Evolutionary conservation across 1,140 invertebrate species (phyloP), one percentile per base, ranked within the genome.

Genomic region (Lordiphosa collinella): DNA sequence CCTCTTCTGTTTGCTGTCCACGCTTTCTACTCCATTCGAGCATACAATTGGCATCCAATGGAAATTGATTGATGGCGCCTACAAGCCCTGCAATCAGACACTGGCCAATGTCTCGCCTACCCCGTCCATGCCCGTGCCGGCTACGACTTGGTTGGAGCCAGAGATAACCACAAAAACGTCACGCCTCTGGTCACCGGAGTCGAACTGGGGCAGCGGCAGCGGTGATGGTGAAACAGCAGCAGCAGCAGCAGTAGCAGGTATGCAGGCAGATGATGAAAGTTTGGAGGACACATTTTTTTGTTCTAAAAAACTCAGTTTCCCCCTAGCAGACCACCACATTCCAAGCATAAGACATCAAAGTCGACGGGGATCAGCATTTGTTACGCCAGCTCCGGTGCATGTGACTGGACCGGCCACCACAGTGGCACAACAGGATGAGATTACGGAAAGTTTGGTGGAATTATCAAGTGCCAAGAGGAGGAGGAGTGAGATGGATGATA

Each of bases 21-120:
- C 91, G 35, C 76, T 92, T 38, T 90, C 92, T 41, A 93, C 94
- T 29, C 92, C 92, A 5, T 93, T 94, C 84, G 93, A 94, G 85
- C 93, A 90, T 67, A 87, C 90, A 72, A 76, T 74, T 62, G 48
- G 62, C 57, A 64, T 73, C 54, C 36, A 59, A 43, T 67, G 51
- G 55, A 68, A 57, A 54, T 65, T 78, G 65, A 84, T 88, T 67
- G 86, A 88, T 80, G 74, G 63, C 61, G 59, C 58, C 49, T 82
- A 87, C 48, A 56, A 63, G 61, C 76, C 76, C 52, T 88, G 86
- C 59, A 88, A 88, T 85, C 63, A 52, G 68, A 87, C 85, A 16
- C 47, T 60, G 63, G 79, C 74, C 51, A 87, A 84, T 56, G 62
- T 74, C 34, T 78, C 78, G 38, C 76, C 76, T 31, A 63, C 55